Conservation (phyloP, 1,140 invertebrate genomes). For the Hypsibius dujardini region DNA sequence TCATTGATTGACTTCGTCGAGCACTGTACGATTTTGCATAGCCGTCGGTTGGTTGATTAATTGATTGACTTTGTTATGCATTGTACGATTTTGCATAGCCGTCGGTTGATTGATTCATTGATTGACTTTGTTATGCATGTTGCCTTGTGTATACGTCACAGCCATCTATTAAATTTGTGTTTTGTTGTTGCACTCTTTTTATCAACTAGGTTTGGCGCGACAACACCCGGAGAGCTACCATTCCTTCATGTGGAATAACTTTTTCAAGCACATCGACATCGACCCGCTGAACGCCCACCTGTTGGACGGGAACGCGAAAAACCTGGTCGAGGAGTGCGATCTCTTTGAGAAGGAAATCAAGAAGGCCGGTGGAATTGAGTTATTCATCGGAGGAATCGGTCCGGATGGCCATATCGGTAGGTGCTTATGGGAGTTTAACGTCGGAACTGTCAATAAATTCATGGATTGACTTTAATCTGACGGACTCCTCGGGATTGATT, state of each 20-base stretch:
- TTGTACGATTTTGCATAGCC: conserved; percentile 2
- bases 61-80: too few species aligned
- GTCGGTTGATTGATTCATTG: conserved; percentile 1
- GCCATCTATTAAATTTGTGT: background rate
- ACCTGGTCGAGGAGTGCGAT: conserved; percentile 70
- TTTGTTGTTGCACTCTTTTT: conserved; percentile 22
- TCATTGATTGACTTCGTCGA: too few species aligned
- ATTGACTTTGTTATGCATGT: conserved; percentile 17
- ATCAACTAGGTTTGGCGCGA: conserved; percentile 60
- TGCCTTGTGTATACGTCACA: conserved; percentile 13
- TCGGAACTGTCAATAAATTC: too few species aligned
- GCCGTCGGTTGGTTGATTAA: background rate
- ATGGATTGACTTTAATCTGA: too few species aligned
- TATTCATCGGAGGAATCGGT: conserved; percentile 71
- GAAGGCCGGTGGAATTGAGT: conserved; percentile 74
- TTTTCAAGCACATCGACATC: conserved; percentile 97
- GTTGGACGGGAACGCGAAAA: conserved; percentile 76
- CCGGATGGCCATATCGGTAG: conserved; percentile 13
- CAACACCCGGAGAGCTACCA: conserved; percentile 95
- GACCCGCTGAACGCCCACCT: conserved; percentile 79
- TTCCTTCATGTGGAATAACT: conserved; percentile 95
- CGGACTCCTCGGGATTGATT: too few species aligned
- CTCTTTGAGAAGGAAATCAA: conserved; percentile 69
- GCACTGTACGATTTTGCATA: background rate
- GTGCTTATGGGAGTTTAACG: too few species aligned